A percentile compares a stretch with the other conserved stretches of the same genome.
phyloP scores from a whole-genome alignment of 2,888 invertebrate species.

The Ophion obscuratus region DNA sequence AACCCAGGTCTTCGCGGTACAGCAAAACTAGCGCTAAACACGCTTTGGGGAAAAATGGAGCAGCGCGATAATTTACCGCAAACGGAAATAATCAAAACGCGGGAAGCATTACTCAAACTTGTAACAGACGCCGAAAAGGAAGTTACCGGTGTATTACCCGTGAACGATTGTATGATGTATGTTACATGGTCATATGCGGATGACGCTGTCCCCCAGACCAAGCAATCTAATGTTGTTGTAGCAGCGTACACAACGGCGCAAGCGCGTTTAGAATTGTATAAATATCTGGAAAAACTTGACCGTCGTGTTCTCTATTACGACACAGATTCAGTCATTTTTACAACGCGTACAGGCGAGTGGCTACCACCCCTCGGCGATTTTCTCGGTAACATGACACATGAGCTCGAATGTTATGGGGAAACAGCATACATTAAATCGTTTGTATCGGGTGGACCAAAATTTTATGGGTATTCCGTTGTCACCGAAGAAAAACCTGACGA shows the following conservation, averaged over 20 bases:
- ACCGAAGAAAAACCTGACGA: not conserved
- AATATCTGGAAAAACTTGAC: constrained; percentile 70
- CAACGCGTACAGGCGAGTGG: constrained; percentile 15
- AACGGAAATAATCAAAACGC: constrained; percentile 63
- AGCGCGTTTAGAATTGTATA: constrained; percentile 77
- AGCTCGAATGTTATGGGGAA: constrained; percentile 72
- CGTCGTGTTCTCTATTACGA: constrained; percentile 77
- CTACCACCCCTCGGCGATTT: constrained; percentile 71
- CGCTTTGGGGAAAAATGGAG: not conserved
- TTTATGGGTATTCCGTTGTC: constrained; percentile 41
- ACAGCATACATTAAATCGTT: constrained; percentile 76
- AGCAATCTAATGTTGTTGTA: constrained; percentile 74
- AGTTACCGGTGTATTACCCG: too few relatives aligned
- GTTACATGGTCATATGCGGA: constrained; percentile 54
- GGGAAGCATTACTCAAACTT: constrained; percentile 27
- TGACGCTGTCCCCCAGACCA: not conserved
- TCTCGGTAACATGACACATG: constrained; percentile 79
- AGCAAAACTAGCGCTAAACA: not conserved
- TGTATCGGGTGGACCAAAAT: constrained; percentile 79
- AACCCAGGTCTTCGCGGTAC: not conserved
- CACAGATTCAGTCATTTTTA: constrained; percentile 79
- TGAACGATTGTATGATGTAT: constrained; percentile 65
- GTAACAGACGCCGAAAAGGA: too few relatives aligned
- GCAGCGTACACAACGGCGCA: constrained; percentile 79
- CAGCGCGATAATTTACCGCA: constrained; percentile 57